A percentile compares a stretch with the other conserved stretches of the same genome.
These are phyloP conservation scores for Cheilosia pagana DNA, from an alignment of 2,888 invertebrate species.

Conservation along the genomic window DNA sequence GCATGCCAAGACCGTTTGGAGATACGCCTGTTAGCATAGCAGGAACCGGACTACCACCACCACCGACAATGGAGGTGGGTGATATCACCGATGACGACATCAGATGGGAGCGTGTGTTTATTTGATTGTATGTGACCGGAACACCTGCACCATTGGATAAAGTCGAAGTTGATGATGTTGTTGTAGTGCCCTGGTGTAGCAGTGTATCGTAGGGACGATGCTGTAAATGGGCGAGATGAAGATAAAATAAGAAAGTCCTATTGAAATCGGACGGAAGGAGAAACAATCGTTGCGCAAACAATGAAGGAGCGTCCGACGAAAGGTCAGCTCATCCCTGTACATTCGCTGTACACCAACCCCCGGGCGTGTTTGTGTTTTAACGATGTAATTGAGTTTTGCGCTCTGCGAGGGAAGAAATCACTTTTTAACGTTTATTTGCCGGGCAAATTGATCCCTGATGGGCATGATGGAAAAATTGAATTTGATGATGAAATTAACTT, in stretches of 20 bases:
- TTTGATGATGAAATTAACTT: constrained; percentile 71
- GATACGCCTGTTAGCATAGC: constrained; percentile 63
- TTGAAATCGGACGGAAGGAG: constrained; percentile 42
- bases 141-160: constrained; percentile 76
- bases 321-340: constrained; percentile 18
- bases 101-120: constrained; percentile 81
- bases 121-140: constrained; percentile 82
- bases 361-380: constrained; percentile 52
- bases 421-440: constrained; percentile 75
- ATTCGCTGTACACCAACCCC: constrained; percentile 21
- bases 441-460: constrained; percentile 67
- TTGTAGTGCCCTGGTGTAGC: constrained; percentile 61
- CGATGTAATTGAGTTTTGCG: constrained; percentile 56
- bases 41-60: constrained; percentile 75
- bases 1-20: constrained; percentile 65
- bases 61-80: constrained; percentile 78
- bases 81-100: constrained; percentile 78
- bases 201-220: constrained; percentile 67
- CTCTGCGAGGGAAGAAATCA: constrained; percentile 77
- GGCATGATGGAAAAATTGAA: constrained; percentile 61
- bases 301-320: background rate
- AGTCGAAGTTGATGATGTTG: constrained; percentile 61
- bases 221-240: constrained; percentile 31
- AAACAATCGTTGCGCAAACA: constrained; percentile 28
- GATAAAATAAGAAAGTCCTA: constrained; percentile 47